Evolutionary conservation across 2,797 vertebrate species (phyloP).

Genomic region (Silurus aristotelis): DNA sequence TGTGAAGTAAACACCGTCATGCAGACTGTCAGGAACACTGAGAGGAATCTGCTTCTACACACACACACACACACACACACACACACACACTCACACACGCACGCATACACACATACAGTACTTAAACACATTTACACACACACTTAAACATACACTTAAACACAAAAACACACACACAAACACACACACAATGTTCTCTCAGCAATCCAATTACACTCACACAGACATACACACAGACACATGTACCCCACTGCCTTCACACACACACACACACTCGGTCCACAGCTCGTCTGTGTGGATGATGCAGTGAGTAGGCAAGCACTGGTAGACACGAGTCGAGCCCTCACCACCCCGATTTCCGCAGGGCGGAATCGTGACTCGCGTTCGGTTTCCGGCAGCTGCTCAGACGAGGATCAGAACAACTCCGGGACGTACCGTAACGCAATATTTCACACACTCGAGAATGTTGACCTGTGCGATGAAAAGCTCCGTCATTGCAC

Average conservation of each 20-base stretch:
- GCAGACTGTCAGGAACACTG: background rate
- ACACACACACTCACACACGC: background rate
- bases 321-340: background rate
- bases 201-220: no score
- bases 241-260: no score
- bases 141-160: no score
- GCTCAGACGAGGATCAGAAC: background rate
- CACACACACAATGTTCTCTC: no score
- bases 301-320: background rate
- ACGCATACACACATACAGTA: no score
- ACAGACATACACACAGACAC: no score
- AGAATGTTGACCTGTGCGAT: background rate
- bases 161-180: no score
- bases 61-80: no score
- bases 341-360: background rate
- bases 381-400: background rate
- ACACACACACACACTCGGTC: background rate
- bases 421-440: background rate
- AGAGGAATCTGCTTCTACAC: background rate
- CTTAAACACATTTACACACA: no score
- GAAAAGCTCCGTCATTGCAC: conserved; percentile 1
- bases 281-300: background rate
- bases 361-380: background rate
- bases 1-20: background rate
- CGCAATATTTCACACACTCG: background rate